Evolutionary conservation across 2,888 invertebrate species (phyloP).

Genomic region (Ischnura elegans): DNA sequence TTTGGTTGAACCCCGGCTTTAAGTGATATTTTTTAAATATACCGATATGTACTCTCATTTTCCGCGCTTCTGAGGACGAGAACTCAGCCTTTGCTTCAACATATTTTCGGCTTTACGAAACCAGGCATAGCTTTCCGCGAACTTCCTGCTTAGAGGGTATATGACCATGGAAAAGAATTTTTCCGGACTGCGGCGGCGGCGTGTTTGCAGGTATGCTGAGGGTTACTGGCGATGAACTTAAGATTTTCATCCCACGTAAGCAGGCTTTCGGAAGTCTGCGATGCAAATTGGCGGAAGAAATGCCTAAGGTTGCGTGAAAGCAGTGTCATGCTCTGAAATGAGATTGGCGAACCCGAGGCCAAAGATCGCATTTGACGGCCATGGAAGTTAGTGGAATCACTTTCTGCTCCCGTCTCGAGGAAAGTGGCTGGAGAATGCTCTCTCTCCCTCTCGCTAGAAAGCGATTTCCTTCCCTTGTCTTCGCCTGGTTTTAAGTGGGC

Average conservation of each 20-base stretch:
- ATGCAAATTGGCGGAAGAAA: not conserved
- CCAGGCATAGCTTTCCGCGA: no score
- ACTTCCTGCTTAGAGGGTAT: no score
- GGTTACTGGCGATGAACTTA: no score
- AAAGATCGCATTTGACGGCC: not conserved
- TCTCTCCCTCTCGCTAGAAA: not conserved
- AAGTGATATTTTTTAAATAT: no score
- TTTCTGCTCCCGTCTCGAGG: not conserved
- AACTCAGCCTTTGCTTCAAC: no score
- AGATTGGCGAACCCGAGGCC: not conserved
- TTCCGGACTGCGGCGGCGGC: no score
- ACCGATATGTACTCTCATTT: no score
- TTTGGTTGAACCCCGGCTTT: no score
- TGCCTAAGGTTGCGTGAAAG: not conserved
- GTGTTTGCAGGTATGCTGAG: no score
- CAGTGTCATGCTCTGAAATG: not conserved
- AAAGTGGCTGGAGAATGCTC: not conserved
- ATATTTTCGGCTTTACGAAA: no score
- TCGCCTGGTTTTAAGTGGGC: not conserved
- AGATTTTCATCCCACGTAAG: not conserved
- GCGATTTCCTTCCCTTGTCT: conserved; percentile 4
- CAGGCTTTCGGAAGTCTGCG: not conserved
- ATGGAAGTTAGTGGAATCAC: not conserved
- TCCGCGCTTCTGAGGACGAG: no score
- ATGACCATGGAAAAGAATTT: no score